Conservation (phyloP, 2,797 vertebrate species). For the Crocidura indochinensis region DNA sequence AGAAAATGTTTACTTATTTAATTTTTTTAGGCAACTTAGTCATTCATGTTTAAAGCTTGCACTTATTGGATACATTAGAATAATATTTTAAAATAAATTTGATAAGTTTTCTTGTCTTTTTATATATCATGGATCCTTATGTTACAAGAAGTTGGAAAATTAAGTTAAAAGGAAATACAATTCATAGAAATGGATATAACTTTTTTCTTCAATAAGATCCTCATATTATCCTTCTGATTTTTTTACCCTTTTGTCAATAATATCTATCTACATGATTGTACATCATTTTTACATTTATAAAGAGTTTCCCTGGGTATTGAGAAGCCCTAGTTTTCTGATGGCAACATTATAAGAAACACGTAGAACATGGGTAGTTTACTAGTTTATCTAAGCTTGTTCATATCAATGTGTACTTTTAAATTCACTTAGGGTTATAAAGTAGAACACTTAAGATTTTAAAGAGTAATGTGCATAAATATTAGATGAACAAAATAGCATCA, state of each 20-base stretch:
- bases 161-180: background rate
- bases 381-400: background rate
- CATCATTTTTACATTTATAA: background rate
- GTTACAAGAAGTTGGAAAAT: conserved; percentile 2
- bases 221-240: background rate
- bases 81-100: background rate
- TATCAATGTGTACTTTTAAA: background rate
- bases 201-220: background rate
- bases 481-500: background rate
- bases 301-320: background rate
- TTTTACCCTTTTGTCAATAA: background rate
- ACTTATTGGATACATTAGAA: background rate
- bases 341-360: background rate
- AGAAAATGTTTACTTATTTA: background rate
- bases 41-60: background rate
- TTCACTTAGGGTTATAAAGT: background rate
- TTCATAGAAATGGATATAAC: background rate
- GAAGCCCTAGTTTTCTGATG: background rate
- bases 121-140: background rate
- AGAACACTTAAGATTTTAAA: background rate
- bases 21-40: background rate
- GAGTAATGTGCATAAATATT: background rate
- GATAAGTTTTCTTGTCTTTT: background rate
- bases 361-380: background rate
- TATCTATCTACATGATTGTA: background rate